phyloP scores from a whole-genome alignment of 2,888 invertebrate species.

The Orchesella flavescens region DNA sequence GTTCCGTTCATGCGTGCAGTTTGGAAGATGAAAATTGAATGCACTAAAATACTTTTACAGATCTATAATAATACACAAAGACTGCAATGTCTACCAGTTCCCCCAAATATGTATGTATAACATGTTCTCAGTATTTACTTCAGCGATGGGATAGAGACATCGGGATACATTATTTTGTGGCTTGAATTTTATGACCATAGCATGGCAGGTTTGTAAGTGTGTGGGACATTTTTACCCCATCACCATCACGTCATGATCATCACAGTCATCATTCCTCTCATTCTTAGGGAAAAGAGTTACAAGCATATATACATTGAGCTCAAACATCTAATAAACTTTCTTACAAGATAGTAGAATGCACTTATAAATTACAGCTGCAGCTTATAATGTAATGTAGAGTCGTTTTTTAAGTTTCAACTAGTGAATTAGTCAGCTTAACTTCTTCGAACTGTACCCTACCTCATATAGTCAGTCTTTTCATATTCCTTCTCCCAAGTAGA shows the following conservation, averaged over 20 bases:
- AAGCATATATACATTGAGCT: constrained; percentile 8
- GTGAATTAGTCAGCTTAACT: constrained; percentile 31
- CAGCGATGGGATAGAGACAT: constrained; percentile 57
- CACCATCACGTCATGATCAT: constrained; percentile 57
- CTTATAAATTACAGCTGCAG: constrained; percentile 16
- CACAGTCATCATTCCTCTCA: constrained; percentile 39
- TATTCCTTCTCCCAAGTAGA: constrained; percentile 12
- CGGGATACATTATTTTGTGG: constrained; percentile 54
- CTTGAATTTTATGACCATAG: constrained; percentile 55
- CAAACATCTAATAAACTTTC: constrained; percentile 17
- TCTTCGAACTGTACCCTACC: constrained; percentile 1
- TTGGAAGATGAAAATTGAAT: constrained; percentile 41
- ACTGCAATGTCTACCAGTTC: neutral
- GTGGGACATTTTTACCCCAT: constrained; percentile 66
- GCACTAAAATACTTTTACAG: neutral
- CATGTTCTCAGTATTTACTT: neutral
- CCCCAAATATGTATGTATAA: neutral
- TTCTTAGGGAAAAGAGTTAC: constrained; percentile 11
- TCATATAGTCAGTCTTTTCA: constrained; percentile 12
- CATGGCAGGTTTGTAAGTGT: constrained; percentile 56
- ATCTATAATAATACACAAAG: neutral
- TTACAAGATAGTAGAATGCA: constrained; percentile 46
- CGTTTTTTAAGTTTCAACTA: constrained; percentile 18
- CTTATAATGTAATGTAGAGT: neutral
- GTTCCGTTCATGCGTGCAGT: neutral